A percentile compares a stretch with the other conserved stretches of the same genome.
Conservation (phyloP, 2,888 invertebrate species). For the Danaus chrysippus region DNA sequence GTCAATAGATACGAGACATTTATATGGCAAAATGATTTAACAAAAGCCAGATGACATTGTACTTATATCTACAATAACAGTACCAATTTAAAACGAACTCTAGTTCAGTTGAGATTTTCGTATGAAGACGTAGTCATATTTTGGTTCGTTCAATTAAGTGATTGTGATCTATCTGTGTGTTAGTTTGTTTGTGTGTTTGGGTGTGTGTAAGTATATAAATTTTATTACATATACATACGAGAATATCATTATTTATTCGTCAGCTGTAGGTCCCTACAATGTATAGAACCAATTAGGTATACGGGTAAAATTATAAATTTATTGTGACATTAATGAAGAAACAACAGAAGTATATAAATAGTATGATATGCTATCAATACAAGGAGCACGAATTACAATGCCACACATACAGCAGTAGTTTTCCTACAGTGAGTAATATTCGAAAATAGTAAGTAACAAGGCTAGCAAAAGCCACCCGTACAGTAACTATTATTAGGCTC, state of each 20-base stretch:
- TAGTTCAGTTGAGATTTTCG: constrained; percentile 61
- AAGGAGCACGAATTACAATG: too few relatives aligned
- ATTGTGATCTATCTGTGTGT: background rate
- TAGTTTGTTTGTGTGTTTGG: background rate
- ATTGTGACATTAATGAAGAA: too few relatives aligned
- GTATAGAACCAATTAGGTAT: too few relatives aligned
- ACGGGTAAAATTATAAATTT: too few relatives aligned
- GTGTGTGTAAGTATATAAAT: constrained; percentile 1
- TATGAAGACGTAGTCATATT: constrained; percentile 52
- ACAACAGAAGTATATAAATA: too few relatives aligned
- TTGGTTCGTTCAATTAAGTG: constrained; percentile 15
- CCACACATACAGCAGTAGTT: too few relatives aligned
- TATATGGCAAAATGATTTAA: constrained; percentile 65
- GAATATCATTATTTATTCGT: background rate
- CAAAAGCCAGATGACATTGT: constrained; percentile 62
- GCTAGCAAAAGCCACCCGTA: background rate
- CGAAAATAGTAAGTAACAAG: constrained; percentile 4
- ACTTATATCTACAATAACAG: constrained; percentile 63
- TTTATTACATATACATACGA: background rate
- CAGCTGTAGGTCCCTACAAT: too few relatives aligned
- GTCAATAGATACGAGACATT: constrained; percentile 52
- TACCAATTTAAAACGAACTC: constrained; percentile 49
- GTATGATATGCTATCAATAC: too few relatives aligned
- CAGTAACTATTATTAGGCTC: constrained; percentile 17
- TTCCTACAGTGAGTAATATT: too few relatives aligned